Percentiles rank a stretch among this genome's conserved stretches.
Conservation (phyloP, 1,140 invertebrate species). For the Onthophagus taurus region DNA sequence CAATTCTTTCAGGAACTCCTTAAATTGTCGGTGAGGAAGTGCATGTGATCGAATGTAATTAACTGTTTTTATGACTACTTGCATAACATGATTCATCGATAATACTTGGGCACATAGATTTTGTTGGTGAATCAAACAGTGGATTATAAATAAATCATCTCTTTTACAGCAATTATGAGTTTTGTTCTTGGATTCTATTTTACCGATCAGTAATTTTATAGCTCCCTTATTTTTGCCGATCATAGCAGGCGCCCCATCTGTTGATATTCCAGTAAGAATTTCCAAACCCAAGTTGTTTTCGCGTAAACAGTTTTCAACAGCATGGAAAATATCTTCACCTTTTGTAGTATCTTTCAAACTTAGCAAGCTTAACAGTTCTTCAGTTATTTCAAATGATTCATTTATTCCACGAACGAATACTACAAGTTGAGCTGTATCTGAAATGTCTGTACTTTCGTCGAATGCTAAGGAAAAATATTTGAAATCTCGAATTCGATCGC, state of each 20-base stretch:
- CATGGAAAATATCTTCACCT: constrained; percentile 26
- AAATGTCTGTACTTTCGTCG: constrained; percentile 32
- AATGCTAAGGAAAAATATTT: constrained; percentile 30
- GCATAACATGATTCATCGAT: constrained; percentile 29
- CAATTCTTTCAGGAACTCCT: constrained; percentile 30
- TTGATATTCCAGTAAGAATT: too few species aligned
- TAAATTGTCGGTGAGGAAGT: constrained; percentile 29
- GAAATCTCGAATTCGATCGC: constrained; percentile 22
- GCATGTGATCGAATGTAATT: constrained; percentile 31
- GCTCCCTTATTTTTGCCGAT: constrained; percentile 25
- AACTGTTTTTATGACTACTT: constrained; percentile 27
- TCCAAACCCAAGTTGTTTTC: constrained; percentile 11
- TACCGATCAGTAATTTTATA: constrained; percentile 22
- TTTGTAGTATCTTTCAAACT: constrained; percentile 28
- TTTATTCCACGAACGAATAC: constrained; percentile 30
- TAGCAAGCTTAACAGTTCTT: constrained; percentile 29
- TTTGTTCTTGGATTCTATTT: constrained; percentile 11
- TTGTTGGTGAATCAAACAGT: constrained; percentile 34
- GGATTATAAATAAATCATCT: constrained; percentile 21
- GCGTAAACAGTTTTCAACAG: constrained; percentile 15
- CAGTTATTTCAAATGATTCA: too few species aligned
- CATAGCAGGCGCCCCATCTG: constrained; percentile 33
- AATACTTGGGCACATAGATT: constrained; percentile 23
- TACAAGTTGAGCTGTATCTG: constrained; percentile 23
- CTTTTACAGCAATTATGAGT: too few species aligned